Evolutionary conservation across 2,113 vertebrate species (phyloP).

Genomic region (Xyliphius kryptos): DNA sequence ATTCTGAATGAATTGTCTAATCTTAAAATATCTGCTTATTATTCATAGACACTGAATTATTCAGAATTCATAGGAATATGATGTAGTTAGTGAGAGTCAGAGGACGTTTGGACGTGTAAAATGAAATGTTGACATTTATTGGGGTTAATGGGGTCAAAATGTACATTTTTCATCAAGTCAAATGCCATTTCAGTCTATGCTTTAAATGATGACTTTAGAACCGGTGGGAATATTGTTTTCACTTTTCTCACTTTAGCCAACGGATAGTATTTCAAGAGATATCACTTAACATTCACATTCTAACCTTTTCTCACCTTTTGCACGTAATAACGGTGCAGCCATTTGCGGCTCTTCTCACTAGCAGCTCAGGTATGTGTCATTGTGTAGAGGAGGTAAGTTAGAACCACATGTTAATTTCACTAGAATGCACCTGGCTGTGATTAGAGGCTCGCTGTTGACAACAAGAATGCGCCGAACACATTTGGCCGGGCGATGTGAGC

Average conservation of each 20-base stretch:
- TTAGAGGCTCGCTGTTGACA: slow-evolving; percentile 58
- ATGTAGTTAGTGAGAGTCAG: no score
- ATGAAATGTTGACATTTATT: no score
- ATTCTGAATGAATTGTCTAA: no score
- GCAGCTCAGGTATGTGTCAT: slow-evolving; percentile 63
- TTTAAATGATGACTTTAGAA: no score
- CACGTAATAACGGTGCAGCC: slow-evolving; percentile 49
- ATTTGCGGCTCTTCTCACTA: slow-evolving; percentile 57
- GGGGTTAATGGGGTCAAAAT: no score
- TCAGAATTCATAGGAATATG: no score
- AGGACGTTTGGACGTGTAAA: no score
- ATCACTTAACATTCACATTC: slow-evolving; percentile 51
- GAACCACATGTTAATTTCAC: slow-evolving; percentile 72
- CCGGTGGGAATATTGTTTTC: no score
- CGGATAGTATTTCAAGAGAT: slow-evolving; percentile 56
- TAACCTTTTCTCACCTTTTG: slow-evolving; percentile 42
- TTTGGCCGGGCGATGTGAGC: slow-evolving; percentile 13
- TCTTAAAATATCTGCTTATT: no score
- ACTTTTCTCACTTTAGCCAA: slow-evolving; percentile 13
- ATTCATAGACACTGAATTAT: no score
- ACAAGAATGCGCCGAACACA: slow-evolving; percentile 48
- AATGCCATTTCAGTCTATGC: no score
- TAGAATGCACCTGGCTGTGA: slow-evolving; percentile 64
- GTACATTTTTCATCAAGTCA: no score
- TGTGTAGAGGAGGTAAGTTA: slow-evolving; percentile 61